A percentile compares a stretch with the other conserved stretches of the same genome.
These are phyloP conservation scores for Drosophila suzukii DNA, from an alignment of 1,140 invertebrate species.

Conservation along the genomic window DNA sequence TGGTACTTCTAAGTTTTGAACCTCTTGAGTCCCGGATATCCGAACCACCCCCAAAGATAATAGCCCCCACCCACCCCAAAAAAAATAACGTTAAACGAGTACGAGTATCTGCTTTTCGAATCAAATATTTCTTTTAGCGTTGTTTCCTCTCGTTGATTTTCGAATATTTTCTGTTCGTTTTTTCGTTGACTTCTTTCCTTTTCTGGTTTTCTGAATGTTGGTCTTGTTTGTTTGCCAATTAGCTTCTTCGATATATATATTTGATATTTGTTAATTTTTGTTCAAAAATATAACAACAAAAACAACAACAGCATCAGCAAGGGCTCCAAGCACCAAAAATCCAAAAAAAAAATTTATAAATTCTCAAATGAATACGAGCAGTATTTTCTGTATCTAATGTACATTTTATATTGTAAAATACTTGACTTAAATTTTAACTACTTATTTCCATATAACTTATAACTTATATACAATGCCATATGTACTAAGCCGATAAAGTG, in stretches of 20 bases:
- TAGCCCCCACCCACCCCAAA: background rate
- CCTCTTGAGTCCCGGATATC: slow-evolving; percentile 6
- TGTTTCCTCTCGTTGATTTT: slow-evolving; percentile 40
- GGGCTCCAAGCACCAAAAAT: slow-evolving; percentile 69
- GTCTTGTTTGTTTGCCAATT: slow-evolving; percentile 75
- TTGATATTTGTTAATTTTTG: slow-evolving; percentile 57
- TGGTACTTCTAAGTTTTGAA: slow-evolving; percentile 15
- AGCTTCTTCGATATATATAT: slow-evolving; percentile 62
- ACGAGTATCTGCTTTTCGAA: slow-evolving; percentile 53
- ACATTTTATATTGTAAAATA: slow-evolving; percentile 65
- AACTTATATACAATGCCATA: slow-evolving; percentile 28
- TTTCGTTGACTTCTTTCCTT: slow-evolving; percentile 41
- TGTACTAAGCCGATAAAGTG: slow-evolving; percentile 38
- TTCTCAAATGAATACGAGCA: slow-evolving; percentile 44
- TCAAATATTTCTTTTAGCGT: slow-evolving; percentile 45
- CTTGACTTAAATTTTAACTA: slow-evolving; percentile 31
- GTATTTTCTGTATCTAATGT: slow-evolving; percentile 51
- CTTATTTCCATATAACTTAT: slow-evolving; percentile 27
- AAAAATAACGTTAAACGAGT: slow-evolving; percentile 27
- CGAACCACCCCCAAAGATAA: background rate
- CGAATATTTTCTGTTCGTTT: slow-evolving; percentile 30
- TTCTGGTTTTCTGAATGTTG: slow-evolving; percentile 65
- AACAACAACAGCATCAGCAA: slow-evolving; percentile 77
- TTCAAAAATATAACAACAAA: slow-evolving; percentile 78
- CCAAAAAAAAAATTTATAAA: slow-evolving; percentile 39